Evolutionary conservation across 2,888 invertebrate genomes (phyloP).

Genomic region (Acrobasis consociella): DNA sequence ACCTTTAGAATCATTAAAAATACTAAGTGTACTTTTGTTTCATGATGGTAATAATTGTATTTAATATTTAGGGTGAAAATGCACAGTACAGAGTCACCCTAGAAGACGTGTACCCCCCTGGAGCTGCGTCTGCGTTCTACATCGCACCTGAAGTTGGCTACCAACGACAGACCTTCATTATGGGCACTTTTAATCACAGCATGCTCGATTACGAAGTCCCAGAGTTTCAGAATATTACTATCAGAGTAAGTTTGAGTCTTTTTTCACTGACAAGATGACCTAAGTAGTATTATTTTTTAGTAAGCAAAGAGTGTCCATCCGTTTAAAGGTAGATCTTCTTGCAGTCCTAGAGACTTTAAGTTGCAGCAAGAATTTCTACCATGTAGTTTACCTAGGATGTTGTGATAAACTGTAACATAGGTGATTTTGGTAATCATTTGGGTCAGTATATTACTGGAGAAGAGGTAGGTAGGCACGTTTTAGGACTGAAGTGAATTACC

Average conservation of each 20-base stretch:
- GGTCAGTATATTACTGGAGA: too few species aligned
- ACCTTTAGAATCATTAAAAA: background rate
- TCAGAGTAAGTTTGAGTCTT: constrained; percentile 54
- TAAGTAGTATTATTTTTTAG: too few species aligned
- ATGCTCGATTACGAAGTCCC: constrained; percentile 83
- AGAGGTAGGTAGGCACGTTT: too few species aligned
- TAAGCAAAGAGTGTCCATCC: background rate
- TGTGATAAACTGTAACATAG: too few species aligned
- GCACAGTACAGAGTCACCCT: constrained; percentile 80
- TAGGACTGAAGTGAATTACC: too few species aligned
- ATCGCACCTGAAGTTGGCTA: constrained; percentile 84
- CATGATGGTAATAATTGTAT: constrained; percentile 4
- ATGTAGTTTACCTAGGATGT: too few species aligned
- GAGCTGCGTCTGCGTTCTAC: constrained; percentile 78
- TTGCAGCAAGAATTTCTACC: too few species aligned
- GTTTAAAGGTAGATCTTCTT: too few species aligned
- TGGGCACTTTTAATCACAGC: constrained; percentile 79
- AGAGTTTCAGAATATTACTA: constrained; percentile 68
- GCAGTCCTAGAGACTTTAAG: too few species aligned
- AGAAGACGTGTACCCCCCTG: constrained; percentile 54
- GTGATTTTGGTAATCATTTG: too few species aligned
- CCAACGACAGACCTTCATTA: constrained; percentile 80
- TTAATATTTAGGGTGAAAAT: constrained; percentile 75
- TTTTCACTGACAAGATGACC: background rate
- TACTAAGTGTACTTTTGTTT: background rate